phyloP scores from a whole-genome alignment of 2,888 invertebrate species.

The Entomobrya proxima region DNA sequence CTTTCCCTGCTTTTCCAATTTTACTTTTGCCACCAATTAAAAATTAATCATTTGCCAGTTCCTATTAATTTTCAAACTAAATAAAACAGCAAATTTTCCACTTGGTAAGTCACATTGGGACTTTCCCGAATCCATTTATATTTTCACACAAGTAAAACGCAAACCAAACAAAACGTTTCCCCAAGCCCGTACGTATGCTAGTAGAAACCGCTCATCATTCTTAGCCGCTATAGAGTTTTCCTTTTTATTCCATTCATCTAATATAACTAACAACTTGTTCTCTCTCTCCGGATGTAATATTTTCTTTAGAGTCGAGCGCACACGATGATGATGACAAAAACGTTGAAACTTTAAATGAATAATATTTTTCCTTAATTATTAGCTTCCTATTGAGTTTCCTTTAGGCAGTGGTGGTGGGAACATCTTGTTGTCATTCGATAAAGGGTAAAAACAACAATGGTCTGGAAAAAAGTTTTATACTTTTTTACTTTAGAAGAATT shows the following conservation, averaged over 20 bases:
- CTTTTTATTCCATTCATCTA: not conserved
- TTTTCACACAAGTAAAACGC: too few species aligned
- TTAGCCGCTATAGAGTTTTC: too few species aligned
- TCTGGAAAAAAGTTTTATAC: not conserved
- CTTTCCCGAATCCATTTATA: not conserved
- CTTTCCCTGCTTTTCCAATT: not conserved
- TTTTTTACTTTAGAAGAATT: slow-evolving; percentile 46
- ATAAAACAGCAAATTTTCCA: slow-evolving; percentile 28
- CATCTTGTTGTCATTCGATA: slow-evolving; percentile 28
- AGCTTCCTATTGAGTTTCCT: not conserved
- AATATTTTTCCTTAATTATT: slow-evolving; percentile 62
- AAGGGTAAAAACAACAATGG: slow-evolving; percentile 56
- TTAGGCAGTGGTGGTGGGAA: not conserved
- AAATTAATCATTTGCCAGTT: not conserved
- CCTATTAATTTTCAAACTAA: slow-evolving; percentile 2
- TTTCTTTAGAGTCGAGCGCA: not conserved
- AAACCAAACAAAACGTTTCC: too few species aligned
- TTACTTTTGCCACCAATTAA: not conserved
- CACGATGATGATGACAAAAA: not conserved
- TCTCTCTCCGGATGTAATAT: not conserved
- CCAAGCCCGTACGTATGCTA: too few species aligned
- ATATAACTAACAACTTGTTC: not conserved
- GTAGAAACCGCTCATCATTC: too few species aligned
- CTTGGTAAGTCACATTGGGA: not conserved
- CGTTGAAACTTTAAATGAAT: slow-evolving; percentile 56